Evolutionary conservation across 30 jellyfish, hydroid and myxozoan species (phyloP), one percentile per base, ranked within the genome.

Genomic region (Aurelia aurita): DNA sequence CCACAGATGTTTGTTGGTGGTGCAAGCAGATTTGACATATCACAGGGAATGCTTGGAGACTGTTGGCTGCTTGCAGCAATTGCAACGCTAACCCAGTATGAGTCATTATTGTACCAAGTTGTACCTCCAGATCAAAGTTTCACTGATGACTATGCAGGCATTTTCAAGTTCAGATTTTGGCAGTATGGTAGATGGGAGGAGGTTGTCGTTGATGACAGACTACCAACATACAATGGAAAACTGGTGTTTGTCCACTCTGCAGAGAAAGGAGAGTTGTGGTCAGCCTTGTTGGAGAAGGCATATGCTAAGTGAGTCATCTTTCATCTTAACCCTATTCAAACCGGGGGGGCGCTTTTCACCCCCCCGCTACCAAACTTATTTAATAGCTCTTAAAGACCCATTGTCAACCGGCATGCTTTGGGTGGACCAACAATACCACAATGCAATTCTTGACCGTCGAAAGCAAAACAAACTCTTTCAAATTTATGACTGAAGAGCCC

Each of bases 31-130:
- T 93, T 93, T 93, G 98, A 93, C 68, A 93, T 93, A 35, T 87
- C 98, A 18, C 98, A 93, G 84, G 98, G 98, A 15, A 93, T 93
- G 98, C 94, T 93, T 44, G 98, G 98, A 32, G 98, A 93, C 49
- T 93, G 98, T 46, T 93, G 98, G 98, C 72, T 93, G 83, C 91
- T 93, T 47, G 98, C 98, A 9, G 98, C 98, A 0, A 94, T 93
- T 87, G 98, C 98, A 19, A 70, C 97, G 5, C 76, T 93, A 25
- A 79, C 96, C 60, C 96, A 93, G 61, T 89, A 93, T 58, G 91
- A 87, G 27, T 83, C 92, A 12, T 68, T 93, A 43, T 75, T 93
- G 28, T 93, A 81, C 69, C 98, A 93, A 87, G 98, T 93, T 82
- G 97, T 93, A 18, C 98, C 98, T 16, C 93, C 93, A 18, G 97